phyloP scores from a whole-genome alignment of 2,888 invertebrate genomes.

The Quadroppia sp. region DNA sequence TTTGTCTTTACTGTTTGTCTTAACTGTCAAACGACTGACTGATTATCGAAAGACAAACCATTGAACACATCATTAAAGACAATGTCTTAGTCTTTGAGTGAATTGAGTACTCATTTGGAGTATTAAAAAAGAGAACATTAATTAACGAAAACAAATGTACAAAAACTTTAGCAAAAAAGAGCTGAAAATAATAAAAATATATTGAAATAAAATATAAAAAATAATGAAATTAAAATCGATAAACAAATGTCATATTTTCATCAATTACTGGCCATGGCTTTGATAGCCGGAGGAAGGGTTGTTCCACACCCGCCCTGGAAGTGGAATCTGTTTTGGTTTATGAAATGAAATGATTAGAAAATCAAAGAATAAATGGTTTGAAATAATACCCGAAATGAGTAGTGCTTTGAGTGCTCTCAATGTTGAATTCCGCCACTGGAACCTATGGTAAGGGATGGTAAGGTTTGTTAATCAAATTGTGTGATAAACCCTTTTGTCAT shows the following conservation, averaged over 20 bases:
- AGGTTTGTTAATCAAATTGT: constrained; percentile 55
- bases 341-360: too few species aligned
- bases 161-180: background rate
- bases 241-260: background rate
- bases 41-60: background rate
- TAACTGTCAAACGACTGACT: background rate
- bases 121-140: background rate
- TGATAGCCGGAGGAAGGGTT: constrained; percentile 58
- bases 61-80: background rate
- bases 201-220: constrained; percentile 5
- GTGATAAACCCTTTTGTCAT: constrained; percentile 50
- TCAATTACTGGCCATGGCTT: constrained; percentile 41
- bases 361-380: constrained; percentile 6
- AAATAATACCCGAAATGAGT: constrained; percentile 55
- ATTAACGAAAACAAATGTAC: background rate
- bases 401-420: constrained; percentile 60
- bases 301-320: constrained; percentile 60
- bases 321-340: constrained; percentile 58
- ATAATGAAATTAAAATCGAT: background rate
- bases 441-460: constrained; percentile 51
- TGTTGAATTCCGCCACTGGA: constrained; percentile 70
- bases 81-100: background rate
- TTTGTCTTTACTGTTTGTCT: background rate
- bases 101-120: background rate
- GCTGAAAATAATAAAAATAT: background rate